Percentiles rank a stretch among this genome's conserved stretches.
These are phyloP conservation scores for Adoxophyes honmai DNA, from an alignment of 1,140 invertebrate species.

Conservation along the genomic window DNA sequence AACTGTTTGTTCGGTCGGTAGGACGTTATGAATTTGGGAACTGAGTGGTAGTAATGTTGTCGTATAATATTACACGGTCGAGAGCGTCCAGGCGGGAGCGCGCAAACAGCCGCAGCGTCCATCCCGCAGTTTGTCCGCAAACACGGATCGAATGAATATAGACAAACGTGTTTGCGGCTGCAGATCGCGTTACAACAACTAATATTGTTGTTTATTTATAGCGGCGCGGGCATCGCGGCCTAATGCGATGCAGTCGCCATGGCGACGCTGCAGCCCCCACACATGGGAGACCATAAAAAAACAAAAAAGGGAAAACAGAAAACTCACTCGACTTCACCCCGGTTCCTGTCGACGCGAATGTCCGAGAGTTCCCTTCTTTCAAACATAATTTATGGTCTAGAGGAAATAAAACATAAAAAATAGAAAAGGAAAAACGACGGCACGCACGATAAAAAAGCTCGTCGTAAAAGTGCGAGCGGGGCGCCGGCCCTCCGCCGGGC, in stretches of 20 bases:
- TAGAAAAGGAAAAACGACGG: slow-evolving; percentile 76
- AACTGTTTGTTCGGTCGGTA: not conserved
- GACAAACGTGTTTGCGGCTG: slow-evolving; percentile 57
- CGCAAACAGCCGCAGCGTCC: slow-evolving; percentile 59
- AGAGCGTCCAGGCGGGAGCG: slow-evolving; percentile 34
- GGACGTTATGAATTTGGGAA: slow-evolving; percentile 1
- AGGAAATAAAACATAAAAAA: slow-evolving; percentile 77
- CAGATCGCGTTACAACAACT: slow-evolving; percentile 69
- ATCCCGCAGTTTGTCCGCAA: slow-evolving; percentile 69
- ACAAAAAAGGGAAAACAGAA: slow-evolving; percentile 56
- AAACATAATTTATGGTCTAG: slow-evolving; percentile 76
- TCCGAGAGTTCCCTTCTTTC: slow-evolving; percentile 75
- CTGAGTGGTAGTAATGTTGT: slow-evolving; percentile 28
- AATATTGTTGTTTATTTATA: slow-evolving; percentile 61
- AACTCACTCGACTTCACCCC: slow-evolving; percentile 60
- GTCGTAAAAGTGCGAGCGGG: slow-evolving; percentile 66
- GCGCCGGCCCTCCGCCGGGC: slow-evolving; percentile 48
- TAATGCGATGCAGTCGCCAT: slow-evolving; percentile 71
- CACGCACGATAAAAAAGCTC: slow-evolving; percentile 76
- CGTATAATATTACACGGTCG: slow-evolving; percentile 58
- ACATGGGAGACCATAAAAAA: slow-evolving; percentile 69
- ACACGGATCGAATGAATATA: slow-evolving; percentile 68
- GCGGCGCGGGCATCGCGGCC: slow-evolving; percentile 29
- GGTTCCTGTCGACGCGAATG: slow-evolving; percentile 67
- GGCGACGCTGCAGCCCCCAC: slow-evolving; percentile 62